Conservation (phyloP, 2,113 vertebrate species). For the Chloroceryle aenea region DNA sequence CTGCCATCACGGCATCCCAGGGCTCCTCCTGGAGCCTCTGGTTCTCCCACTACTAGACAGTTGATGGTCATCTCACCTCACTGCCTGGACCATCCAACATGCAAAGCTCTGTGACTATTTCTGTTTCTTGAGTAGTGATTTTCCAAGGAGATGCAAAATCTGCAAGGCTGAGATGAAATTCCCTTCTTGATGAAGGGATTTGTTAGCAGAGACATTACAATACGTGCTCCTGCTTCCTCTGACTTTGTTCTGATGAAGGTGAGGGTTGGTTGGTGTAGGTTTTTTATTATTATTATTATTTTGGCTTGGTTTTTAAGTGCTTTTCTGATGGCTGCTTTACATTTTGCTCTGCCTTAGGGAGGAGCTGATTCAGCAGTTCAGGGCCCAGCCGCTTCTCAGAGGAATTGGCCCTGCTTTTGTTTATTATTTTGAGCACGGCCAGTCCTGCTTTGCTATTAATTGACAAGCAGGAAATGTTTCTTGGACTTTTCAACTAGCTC, state of each 20-base stretch:
- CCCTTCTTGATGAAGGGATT: not conserved
- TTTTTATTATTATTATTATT: not conserved
- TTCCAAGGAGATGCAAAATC: not conserved
- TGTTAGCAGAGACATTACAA: not conserved
- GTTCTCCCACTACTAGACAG: not conserved
- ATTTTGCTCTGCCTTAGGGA: not conserved
- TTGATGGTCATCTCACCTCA: not conserved
- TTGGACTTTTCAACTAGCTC: not conserved
- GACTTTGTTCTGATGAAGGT: not conserved
- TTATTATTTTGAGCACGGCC: conserved; percentile 23
- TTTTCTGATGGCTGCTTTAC: not conserved
- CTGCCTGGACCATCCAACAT: not conserved
- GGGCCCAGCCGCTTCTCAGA: not conserved
- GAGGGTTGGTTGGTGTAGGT: not conserved
- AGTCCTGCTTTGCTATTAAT: conserved; percentile 12
- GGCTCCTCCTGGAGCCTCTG: not conserved
- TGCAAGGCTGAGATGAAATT: not conserved
- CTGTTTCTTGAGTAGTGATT: not conserved
- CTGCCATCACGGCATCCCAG: not conserved
- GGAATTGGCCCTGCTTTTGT: not conserved
- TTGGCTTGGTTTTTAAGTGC: not conserved
- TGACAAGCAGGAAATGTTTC: conserved; percentile 13
- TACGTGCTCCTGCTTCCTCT: not conserved
- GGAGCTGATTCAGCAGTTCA: conserved; percentile 27
- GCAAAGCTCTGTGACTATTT: fast-evolving